Evolutionary conservation across 1,140 invertebrate species (phyloP), one percentile per base, ranked within the genome.

Genomic region (Euura lappo): DNA sequence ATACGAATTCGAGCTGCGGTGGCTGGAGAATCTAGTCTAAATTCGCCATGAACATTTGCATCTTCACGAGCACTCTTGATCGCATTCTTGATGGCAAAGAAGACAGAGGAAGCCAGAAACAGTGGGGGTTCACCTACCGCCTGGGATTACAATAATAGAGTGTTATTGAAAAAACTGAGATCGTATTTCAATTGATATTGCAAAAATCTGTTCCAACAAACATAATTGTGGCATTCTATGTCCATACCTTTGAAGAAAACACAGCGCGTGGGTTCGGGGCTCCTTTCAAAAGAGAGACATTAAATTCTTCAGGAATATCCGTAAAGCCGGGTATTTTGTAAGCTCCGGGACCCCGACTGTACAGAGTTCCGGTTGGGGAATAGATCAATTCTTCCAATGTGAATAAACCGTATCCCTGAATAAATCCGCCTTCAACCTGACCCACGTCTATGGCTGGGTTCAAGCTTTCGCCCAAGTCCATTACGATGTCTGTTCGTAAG

Each of bases 371-470:
- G 70, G 91, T 91, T 1, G 96, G 94, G 1, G 95, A 94, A 80
- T 95, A 95, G 69, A 96, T 92, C 7, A 97, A 88, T 84, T 98
- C 95, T 87, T 99, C 97, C 76, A 99, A 88, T 2, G 95, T 95
- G 80, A 95, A 98, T 64, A 98, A 83, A 3, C 97, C 97, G 81
- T 97, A 96, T 1, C 97, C 97, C 90, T 98, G 97, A 77, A 95
- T 91, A 79, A 98, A 98, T 0, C 90, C 97, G 45, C 97, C 97
- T 89, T 99, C 97, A 44, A 99, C 93, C 89, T 99, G 97, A 0
- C 97, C 97, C 81, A 99, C 95, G 79, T 99, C 97, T 78, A 99
- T 97, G 0, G 97, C 96, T 44, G 97, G 97, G 88, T 99, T 99
- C 45, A 99, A 86, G 88, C 96, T 98, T 73, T 95, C 92, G 28